Base-by-base conservation (phyloP, 35 echinoderm and acorn worm species). In the Apostichopus japonicus region DNA sequence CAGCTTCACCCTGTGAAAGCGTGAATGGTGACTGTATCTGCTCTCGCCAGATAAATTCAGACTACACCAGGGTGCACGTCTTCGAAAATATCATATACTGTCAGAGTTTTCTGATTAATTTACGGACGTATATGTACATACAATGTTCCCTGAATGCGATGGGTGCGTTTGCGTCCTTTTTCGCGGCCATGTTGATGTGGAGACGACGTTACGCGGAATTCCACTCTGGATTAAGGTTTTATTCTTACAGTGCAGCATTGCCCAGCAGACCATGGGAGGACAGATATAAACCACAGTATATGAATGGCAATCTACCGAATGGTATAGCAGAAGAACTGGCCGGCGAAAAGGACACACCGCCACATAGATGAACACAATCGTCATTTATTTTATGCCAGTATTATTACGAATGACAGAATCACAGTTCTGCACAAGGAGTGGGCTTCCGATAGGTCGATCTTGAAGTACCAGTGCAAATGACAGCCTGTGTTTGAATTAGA, bases 181-280 rank as follows among this genome's bases (percentile, higher is more conserved):
- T 94, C 25, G 93, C 95, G 5, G 97, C 95, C 58, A 99, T 99
- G 72, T 84, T 99, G 70, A 92, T 99, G 93, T 99, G 97, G 97
- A 78, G 95, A 8, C 86, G 90, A 24, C 87, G 97, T 14, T 99
- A 96, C 72, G 94, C 94, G 88, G 97, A 99, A 83, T 99, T 99
- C 72, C 95, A 99, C 91, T 99, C 97, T 19, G 97, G 97, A 21
- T 83, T 99, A 11, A 55, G 97, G 23, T 99, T 99, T 83, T 99
- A 99, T 76, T 99, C 97, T 6, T 99, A 99, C 84, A 99, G 97
- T 72, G 97, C 97, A 52, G 92, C 91, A n/a, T 83, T 99, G 55
- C 97, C 97, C 6, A 99, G 89, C 73, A 82, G 91, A 81, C 95
- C 95, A 1, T 96, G 93, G 93, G 77, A 93, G 24, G 95, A 96